Conservation (phyloP, 2,888 invertebrate genomes). For the Drosophila testacea region DNA sequence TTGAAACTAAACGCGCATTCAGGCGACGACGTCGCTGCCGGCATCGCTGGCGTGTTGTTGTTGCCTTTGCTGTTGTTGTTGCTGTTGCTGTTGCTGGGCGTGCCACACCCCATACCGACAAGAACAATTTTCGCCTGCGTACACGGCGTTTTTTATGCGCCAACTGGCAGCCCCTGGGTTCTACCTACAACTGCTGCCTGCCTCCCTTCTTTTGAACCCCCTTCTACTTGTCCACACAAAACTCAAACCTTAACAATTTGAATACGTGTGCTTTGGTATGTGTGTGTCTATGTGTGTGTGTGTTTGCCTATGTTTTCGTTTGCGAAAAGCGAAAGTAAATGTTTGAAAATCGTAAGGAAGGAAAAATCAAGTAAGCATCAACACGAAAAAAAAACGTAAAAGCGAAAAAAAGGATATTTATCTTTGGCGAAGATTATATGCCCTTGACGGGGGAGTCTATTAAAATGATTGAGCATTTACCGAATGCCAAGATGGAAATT, state of each 20-base stretch:
- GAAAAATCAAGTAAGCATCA: conserved; percentile 77
- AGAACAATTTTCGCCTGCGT: conserved; percentile 77
- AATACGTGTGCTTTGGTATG: conserved; percentile 62
- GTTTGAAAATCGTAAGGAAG: conserved; percentile 81
- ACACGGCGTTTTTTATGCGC: conserved; percentile 71
- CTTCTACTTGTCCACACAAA: conserved; percentile 2
- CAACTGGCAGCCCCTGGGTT: conserved; percentile 54
- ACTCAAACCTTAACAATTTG: conserved; percentile 59
- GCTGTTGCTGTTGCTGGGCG: conserved; percentile 42
- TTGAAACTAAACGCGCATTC: conserved; percentile 81
- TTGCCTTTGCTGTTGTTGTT: conserved; percentile 33
- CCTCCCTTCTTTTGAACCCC: not conserved
- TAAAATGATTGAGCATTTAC: conserved; percentile 57
- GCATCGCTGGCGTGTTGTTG: conserved; percentile 21
- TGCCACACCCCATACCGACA: conserved; percentile 48
- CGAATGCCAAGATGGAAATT: conserved; percentile 37
- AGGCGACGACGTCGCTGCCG: conserved; percentile 56
- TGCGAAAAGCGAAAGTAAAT: conserved; percentile 80
- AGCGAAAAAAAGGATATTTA: conserved; percentile 39
- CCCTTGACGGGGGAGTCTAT: conserved; percentile 52
- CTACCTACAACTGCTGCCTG: conserved; percentile 35
- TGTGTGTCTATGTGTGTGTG: conserved; percentile 32
- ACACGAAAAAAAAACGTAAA: conserved; percentile 28
- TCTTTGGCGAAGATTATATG: conserved; percentile 60
- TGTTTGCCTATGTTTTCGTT: conserved; percentile 74